A percentile compares a stretch with the other conserved stretches of the same genome.
Evolutionary conservation across 2,888 invertebrate species (phyloP).

Genomic region (Cantharis lateralis): DNA sequence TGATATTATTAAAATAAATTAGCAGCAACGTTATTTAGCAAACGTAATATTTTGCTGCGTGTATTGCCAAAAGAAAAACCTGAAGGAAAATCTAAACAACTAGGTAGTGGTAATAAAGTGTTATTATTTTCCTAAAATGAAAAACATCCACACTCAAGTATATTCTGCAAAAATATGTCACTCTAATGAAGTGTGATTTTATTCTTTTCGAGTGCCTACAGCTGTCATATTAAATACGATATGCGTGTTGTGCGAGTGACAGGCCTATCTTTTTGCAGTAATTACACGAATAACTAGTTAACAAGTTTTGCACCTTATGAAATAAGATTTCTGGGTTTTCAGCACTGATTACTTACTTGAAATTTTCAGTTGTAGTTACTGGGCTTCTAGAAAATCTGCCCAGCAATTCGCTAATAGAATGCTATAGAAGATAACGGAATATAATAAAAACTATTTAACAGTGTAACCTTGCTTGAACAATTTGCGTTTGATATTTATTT

Average conservation of each 20-base stretch:
- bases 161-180: not conserved
- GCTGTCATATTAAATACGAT: conserved; percentile 2
- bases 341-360: not conserved
- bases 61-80: not conserved
- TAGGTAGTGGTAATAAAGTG: not conserved
- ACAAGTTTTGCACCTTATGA: not conserved
- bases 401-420: not conserved
- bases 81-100: not conserved
- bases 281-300: conserved; percentile 8
- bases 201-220: not conserved
- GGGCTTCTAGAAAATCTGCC: not conserved
- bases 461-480: not conserved
- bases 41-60: not conserved
- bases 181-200: not conserved
- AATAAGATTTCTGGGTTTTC: not conserved
- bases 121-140: not conserved
- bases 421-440: too few species aligned
- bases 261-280: conserved; percentile 23
- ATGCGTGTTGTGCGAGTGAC: conserved; percentile 13
- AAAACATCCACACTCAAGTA: not conserved
- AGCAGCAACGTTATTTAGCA: too few species aligned
- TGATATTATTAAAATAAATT: not conserved
- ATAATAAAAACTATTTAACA: too few species aligned
- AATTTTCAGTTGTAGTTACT: not conserved
- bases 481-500: not conserved